Evolutionary conservation across 2,888 invertebrate genomes (phyloP).

Genomic region (Dynastes maya): DNA sequence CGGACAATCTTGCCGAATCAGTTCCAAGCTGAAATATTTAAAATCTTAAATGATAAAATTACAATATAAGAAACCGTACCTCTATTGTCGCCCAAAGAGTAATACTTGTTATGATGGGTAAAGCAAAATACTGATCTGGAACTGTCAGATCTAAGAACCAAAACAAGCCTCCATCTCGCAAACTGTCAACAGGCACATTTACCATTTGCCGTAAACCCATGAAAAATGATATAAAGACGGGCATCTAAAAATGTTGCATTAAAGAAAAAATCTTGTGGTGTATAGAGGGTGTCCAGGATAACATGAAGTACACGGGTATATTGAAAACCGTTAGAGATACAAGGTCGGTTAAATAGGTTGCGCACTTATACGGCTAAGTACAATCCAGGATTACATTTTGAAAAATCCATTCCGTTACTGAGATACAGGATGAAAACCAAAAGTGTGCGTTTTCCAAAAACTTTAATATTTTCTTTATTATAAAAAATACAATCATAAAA

Average conservation of each 20-base stretch:
- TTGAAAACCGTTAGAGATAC: too few relatives aligned
- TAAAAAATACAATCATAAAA: too few relatives aligned
- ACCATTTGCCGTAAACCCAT: slow-evolving; percentile 91
- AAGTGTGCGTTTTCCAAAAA: too few relatives aligned
- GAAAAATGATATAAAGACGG: slow-evolving; percentile 94
- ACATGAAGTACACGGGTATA: too few relatives aligned
- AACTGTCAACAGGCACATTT: slow-evolving; percentile 90
- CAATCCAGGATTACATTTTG: too few relatives aligned
- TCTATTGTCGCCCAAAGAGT: slow-evolving; percentile 90
- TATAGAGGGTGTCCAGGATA: too few relatives aligned
- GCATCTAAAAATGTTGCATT: slow-evolving; percentile 72
- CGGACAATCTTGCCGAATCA: slow-evolving; percentile 80
- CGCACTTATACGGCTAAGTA: too few relatives aligned
- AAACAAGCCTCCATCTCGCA: slow-evolving; percentile 88
- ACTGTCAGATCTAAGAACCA: slow-evolving; percentile 96
- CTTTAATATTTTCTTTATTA: too few relatives aligned
- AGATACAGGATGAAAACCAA: too few relatives aligned
- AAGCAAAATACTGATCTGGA: slow-evolving; percentile 89
- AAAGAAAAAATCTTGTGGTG: slow-evolving; percentile 25
- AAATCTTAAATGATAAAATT: slow-evolving; percentile 8
- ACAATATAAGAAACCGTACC: slow-evolving; percentile 64
- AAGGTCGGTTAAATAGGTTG: too few relatives aligned
- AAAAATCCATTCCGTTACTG: too few relatives aligned
- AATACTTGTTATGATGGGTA: slow-evolving; percentile 89
- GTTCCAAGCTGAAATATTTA: slow-evolving; percentile 76